Evolutionary conservation across 2,888 invertebrate genomes (phyloP), one percentile per base, ranked within the genome.

Genomic region (Anodontia alba): DNA sequence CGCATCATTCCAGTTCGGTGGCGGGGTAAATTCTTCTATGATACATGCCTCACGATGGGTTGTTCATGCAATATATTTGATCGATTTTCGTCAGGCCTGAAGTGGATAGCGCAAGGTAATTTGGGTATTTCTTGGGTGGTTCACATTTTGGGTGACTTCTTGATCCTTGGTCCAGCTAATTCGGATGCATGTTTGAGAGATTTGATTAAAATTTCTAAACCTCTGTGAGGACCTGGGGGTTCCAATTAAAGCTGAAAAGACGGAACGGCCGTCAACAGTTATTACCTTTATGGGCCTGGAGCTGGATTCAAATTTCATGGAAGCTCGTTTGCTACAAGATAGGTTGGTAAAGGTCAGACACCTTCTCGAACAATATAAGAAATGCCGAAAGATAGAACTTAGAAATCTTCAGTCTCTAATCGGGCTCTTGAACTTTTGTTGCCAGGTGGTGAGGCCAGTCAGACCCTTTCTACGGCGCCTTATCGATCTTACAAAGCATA

Each of bases 41-140:
- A 73, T 36, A 20, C n/a, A 20, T 36, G 54, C 10, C n/a, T 73
- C 3, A 80, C 78, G 0, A 82, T 87, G 80, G 83, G 87, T 0
- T 72, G 31, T n/a, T 81, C 81, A 20, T 84, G 83, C 54, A 2
- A 12, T 7, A 66, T 66, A 5, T 66, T 66, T 66, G 15, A 38
- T 2, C 2, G 10, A 2, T 73, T 68, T 66, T 38, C 10, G 12
- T 26, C 66, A 23, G 46, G n/a, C 26, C 42, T 73, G n/a, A 3
- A 66, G 26, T 73, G 62, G 62, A 42, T 57, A n/a, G 73, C 73
- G 3, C 12, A 66, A 17, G 1, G 10, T 29, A 42, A 42, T 38
- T n/a, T 73, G 5, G 29, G 36, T 12, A 54, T 54, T 2, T 29
- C 43, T 7, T 29, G 5, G 8, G 54, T 26, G 36, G 23, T 70